Base-by-base conservation (phyloP, 2,797 vertebrate species). In the Carapus acus region DNA sequence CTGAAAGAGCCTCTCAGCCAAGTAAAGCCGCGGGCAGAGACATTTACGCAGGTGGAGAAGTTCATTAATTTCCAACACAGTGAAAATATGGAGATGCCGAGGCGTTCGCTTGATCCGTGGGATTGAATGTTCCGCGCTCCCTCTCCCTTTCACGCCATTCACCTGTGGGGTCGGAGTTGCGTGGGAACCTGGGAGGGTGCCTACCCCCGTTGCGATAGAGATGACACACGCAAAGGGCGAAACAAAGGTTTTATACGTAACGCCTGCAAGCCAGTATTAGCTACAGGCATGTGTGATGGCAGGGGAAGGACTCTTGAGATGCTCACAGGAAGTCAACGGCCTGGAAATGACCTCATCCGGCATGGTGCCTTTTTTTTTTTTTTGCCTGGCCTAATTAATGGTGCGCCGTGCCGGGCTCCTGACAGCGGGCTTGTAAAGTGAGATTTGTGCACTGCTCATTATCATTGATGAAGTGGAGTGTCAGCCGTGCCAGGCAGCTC, bases 391-490 rank as follows among this genome's bases (percentile, higher is more conserved):
- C 79, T 86, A 86, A 85, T 86, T 85, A 85, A 85, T 85, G 75
- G 57, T 65, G 73, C 72, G 52, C 81, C 77, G 73, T 73, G 78
- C 78, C 79, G 74, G 79, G 79, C 79, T 81, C 74, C 58, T 81
- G 83, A 85, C 82, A 85, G 85, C 78, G 67, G 80, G 78, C 83
- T 84, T 86, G 80, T 82, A 83, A 83, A 84, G 81, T 83, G 74
- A 82, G 83, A 83, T 83, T 83, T 83, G 83, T 83, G 77, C 78
- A 65, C 76, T 65, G 69, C 83, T 85, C 84, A 84, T 86, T 87
- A 85, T 78, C 82, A 77, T 78, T 86, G 85, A 85, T 85, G 82
- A 85, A 86, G 83, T 83, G 77, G 71, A 67, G 77, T 81, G 78
- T 82, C 83, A 79, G 74, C 17, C 71, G 77, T 73, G 78, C 65